These are phyloP conservation scores for Clarias magur DNA, from an alignment of 2,113 vertebrate species.

Conservation along the genomic window DNA sequence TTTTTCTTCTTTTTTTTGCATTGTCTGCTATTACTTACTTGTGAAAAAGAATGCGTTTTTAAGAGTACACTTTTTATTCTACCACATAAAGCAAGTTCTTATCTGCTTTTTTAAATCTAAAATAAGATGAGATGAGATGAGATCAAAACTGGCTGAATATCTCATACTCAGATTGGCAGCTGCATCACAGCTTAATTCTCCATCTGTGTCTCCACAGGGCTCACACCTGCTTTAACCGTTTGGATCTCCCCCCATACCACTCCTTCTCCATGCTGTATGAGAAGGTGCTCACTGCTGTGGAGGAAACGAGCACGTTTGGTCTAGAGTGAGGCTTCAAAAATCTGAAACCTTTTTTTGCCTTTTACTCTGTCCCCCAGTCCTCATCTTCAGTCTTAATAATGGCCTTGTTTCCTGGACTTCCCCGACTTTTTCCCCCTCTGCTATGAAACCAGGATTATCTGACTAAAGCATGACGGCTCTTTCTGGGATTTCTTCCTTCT, in stretches of 20 bases:
- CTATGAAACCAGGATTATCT: background rate
- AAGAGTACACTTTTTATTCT: background rate
- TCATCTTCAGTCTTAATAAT: constrained; percentile 44
- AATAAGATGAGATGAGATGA: background rate
- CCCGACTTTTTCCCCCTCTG: constrained; percentile 1
- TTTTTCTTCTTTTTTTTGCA: background rate
- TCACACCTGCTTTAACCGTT: constrained; percentile 97
- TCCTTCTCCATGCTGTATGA: constrained; percentile 98
- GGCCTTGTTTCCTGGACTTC: constrained; percentile 62
- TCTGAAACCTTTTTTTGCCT: constrained; percentile 46
- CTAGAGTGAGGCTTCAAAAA: constrained; percentile 78
- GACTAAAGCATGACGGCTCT: constrained; percentile 18
- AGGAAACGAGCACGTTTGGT: constrained; percentile 98
- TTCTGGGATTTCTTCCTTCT: background rate
- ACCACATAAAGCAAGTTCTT: background rate
- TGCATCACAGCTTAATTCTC: background rate
- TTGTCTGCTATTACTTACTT: background rate
- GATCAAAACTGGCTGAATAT: background rate
- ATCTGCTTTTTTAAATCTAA: background rate
- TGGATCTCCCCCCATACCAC: constrained; percentile 95
- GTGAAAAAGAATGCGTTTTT: background rate
- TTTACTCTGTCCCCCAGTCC: constrained; percentile 58
- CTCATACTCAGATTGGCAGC: background rate
- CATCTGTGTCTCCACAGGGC: constrained; percentile 74
- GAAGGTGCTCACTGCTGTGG: constrained; percentile 95